These are phyloP conservation scores for Saturnia japonica DNA, from an alignment of 2,888 invertebrate species.

Conservation along the genomic window DNA sequence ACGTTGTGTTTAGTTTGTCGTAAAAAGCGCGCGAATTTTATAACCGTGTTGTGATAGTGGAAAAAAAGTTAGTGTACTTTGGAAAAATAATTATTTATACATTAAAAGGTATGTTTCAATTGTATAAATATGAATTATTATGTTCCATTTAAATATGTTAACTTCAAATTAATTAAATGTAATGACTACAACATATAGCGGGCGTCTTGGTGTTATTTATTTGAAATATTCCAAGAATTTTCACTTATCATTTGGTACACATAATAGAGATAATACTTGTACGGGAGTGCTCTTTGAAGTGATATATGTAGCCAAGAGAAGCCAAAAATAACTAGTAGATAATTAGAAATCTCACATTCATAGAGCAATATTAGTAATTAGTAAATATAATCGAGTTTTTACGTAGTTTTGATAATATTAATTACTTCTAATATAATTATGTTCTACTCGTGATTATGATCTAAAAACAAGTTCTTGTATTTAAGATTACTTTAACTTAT, in stretches of 20 bases:
- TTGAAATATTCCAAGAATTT: constrained; percentile 12
- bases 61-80: constrained; percentile 23
- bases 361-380: neutral
- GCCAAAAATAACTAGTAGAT: constrained; percentile 54
- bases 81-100: constrained; percentile 9
- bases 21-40: constrained; percentile 64
- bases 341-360: constrained; percentile 39
- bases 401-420: neutral
- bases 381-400: neutral
- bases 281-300: constrained; percentile 58
- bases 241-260: constrained; percentile 16
- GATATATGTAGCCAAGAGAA: constrained; percentile 46
- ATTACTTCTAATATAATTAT: neutral
- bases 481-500: neutral
- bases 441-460: neutral
- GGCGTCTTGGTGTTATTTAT: constrained; percentile 21
- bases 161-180: neutral
- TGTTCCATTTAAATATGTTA: neutral
- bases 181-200: constrained; percentile 7
- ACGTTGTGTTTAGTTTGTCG: constrained; percentile 6
- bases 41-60: constrained; percentile 37
- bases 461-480: neutral
- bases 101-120: neutral
- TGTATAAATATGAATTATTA: neutral
- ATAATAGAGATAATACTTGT: constrained; percentile 67